phyloP scores from a whole-genome alignment of 2,113 vertebrate species.

The Anser brachyrhynchus region DNA sequence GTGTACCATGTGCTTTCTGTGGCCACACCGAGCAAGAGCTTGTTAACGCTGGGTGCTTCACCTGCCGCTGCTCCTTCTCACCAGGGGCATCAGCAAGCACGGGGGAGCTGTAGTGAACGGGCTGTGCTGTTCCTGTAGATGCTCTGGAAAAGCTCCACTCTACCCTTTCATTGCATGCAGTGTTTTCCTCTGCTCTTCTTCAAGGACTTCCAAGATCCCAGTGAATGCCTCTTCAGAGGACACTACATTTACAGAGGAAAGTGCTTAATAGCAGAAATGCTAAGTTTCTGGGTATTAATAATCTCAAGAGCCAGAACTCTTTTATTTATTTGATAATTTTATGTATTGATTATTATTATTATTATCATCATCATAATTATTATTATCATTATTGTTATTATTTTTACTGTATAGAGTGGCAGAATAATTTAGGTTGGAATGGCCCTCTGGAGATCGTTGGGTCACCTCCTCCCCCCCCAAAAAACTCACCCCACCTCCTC shows the following conservation, averaged over 20 bases:
- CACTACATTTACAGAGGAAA: not conserved
- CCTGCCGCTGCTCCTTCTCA: not conserved
- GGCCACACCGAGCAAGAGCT: not conserved
- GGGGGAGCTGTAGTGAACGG: not conserved
- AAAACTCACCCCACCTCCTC: too few relatives aligned
- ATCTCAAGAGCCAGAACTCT: not conserved
- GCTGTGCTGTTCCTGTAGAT: not conserved
- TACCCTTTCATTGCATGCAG: not conserved
- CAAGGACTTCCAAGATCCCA: not conserved
- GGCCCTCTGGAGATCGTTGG: not conserved
- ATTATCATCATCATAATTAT: too few relatives aligned
- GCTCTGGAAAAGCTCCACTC: not conserved
- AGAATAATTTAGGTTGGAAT: not conserved
- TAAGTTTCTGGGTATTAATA: not conserved
- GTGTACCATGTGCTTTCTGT: not conserved
- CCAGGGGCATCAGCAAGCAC: accelerated
- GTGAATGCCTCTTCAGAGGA: not conserved
- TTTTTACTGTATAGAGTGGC: not conserved
- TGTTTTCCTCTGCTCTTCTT: not conserved
- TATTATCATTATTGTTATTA: too few relatives aligned
- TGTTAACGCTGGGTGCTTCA: not conserved
- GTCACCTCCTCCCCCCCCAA: not conserved
- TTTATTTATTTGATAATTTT: not conserved
- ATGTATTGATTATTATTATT: too few relatives aligned
- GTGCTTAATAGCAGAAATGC: not conserved